phyloP scores from a whole-genome alignment of 2,797 vertebrate genomes.

The Notolabrus celidotus region DNA sequence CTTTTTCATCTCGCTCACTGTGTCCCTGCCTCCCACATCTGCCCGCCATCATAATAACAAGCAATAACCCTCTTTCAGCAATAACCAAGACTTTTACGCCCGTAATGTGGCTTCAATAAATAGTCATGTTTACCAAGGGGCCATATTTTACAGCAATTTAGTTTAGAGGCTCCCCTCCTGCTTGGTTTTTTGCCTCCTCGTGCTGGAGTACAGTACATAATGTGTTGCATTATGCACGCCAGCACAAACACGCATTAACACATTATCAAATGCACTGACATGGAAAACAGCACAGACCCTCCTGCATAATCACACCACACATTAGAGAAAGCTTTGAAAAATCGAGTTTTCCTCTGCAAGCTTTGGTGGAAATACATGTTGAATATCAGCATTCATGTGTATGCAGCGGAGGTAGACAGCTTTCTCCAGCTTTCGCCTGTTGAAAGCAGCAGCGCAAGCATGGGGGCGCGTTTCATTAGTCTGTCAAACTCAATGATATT shows the following conservation, averaged over 20 bases:
- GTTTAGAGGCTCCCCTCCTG: slow-evolving; percentile 52
- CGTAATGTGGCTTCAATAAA: slow-evolving; percentile 79
- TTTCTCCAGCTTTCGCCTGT: slow-evolving; percentile 34
- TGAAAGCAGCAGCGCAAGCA: slow-evolving; percentile 63
- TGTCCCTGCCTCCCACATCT: slow-evolving; percentile 79
- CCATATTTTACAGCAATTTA: slow-evolving; percentile 78
- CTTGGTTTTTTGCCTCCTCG: slow-evolving; percentile 33
- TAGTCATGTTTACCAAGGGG: slow-evolving; percentile 77
- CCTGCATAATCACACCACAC: slow-evolving; percentile 15
- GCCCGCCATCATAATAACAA: slow-evolving; percentile 71
- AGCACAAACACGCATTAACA: slow-evolving; percentile 45
- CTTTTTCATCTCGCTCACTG: slow-evolving; percentile 69
- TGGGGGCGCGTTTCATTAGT: slow-evolving; percentile 84
- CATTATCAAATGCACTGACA: slow-evolving; percentile 52
- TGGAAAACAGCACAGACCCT: slow-evolving; percentile 32
- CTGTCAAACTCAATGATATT: slow-evolving; percentile 87
- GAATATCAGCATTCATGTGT: slow-evolving; percentile 21
- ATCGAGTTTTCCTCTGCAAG: not conserved
- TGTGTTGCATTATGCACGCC: slow-evolving; percentile 45
- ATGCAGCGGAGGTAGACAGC: slow-evolving; percentile 33
- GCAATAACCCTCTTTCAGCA: slow-evolving; percentile 75
- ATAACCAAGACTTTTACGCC: slow-evolving; percentile 72
- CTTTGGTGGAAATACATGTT: slow-evolving; percentile 13
- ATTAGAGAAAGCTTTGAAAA: slow-evolving; percentile 32
- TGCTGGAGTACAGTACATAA: slow-evolving; percentile 56